Evolutionary conservation across 2,113 vertebrate genomes (phyloP).

Genomic region (Regulus satrapa): DNA sequence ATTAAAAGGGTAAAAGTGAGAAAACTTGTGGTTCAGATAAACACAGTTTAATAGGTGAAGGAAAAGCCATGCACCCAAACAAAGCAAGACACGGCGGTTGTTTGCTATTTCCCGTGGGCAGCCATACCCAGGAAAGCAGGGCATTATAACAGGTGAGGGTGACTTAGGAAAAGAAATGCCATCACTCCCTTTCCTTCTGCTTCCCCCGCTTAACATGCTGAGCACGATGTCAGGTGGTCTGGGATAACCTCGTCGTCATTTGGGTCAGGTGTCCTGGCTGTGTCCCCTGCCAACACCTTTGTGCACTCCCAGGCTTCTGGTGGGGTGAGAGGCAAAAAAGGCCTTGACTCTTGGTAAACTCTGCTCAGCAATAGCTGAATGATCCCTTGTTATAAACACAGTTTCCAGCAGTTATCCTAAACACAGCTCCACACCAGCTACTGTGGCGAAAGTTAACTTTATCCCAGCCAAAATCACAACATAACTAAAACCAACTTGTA

Average conservation of each 20-base stretch:
- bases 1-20: neutral
- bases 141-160: accelerated
- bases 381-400: neutral
- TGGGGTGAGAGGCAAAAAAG: neutral
- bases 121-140: neutral
- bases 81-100: neutral
- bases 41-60: neutral
- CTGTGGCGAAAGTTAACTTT: neutral
- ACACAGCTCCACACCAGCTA: neutral
- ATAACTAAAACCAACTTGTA: neutral
- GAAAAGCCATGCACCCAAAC: neutral
- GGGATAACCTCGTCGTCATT: neutral
- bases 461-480: neutral
- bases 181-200: neutral
- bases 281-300: neutral
- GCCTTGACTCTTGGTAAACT: neutral
- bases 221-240: neutral
- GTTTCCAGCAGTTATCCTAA: neutral
- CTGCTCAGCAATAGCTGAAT: neutral
- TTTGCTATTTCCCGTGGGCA: neutral
- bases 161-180: neutral
- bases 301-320: accelerated
- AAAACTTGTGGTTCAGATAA: neutral
- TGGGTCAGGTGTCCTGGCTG: neutral
- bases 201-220: neutral